Base-by-base conservation (phyloP, 2,113 vertebrate species). In the Chaetops frenatus region DNA sequence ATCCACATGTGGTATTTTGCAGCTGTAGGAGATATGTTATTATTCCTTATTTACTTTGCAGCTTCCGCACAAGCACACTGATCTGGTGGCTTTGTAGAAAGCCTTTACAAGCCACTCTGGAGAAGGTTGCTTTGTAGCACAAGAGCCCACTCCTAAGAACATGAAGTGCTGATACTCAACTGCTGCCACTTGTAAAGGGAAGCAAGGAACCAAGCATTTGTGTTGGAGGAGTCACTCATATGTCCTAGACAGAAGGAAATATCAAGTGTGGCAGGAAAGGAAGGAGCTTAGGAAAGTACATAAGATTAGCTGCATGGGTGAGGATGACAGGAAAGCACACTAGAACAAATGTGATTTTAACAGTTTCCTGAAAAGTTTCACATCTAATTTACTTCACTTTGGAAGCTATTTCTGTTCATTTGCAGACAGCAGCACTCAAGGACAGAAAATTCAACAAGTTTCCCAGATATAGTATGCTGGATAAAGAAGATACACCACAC, bases 41-140 rank as follows among this genome's bases (percentile, higher is more conserved):
- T 66, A 48, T 71, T 74, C 42, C 62, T 70, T 94, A 60, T 86
- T 96, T 92, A 44, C 80, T 93, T 74, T 86, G 82, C 45, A 86
- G 64, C 71, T 95, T 92, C 67, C 0, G 0, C 71, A 61, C 0
- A 1, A 77, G 40, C 14, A 3, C 42, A 29, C 45, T 79, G 61
- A 67, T 33, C 33, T 58, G 61, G 21, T 48, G 76, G 53, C 23
- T 95, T 70, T 80, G 33, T 33, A 62, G 87, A 77, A 85, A 76
- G 45, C 54, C 35, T 81, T 84, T 82, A 36, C 28, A 65, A 91
- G 45, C 50, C 11, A 2, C 10, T 27, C 20, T 40, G 11, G 38
- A 15, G 11, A 29, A 70, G 44, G 17, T 33, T 67, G n/a, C 12
- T 81, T 19, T 36, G 36, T 18, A 72, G 45, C 28, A 64, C 10